A percentile compares a stretch with the other conserved stretches of the same genome.
These are phyloP conservation scores for Phaetusa simplex DNA, from an alignment of 2,113 vertebrate genomes.

Conservation along the genomic window DNA sequence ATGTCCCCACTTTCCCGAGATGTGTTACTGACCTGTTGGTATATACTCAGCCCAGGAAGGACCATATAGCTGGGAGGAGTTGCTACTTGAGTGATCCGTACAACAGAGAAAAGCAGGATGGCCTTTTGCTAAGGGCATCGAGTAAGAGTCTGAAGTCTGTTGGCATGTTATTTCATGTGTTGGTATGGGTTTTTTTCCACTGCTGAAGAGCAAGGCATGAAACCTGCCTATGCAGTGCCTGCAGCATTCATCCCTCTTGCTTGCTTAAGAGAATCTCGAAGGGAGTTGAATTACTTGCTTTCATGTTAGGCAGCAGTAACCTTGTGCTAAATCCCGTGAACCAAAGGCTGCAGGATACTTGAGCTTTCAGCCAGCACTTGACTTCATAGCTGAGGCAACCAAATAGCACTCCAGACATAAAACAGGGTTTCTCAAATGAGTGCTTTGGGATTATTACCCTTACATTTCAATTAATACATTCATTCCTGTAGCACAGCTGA, in stretches of 20 bases:
- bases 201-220: background rate
- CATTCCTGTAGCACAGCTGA: background rate
- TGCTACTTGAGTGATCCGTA: accelerated
- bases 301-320: background rate
- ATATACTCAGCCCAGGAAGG: background rate
- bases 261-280: background rate
- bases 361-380: background rate
- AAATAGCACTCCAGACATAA: background rate
- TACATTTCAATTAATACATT: background rate
- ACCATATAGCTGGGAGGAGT: background rate
- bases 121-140: background rate
- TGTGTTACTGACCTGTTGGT: background rate
- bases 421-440: background rate
- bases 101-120: background rate
- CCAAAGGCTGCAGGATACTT: background rate
- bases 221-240: background rate
- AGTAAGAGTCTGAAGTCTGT: background rate
- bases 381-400: background rate
- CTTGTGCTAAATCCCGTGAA: background rate
- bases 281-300: background rate
- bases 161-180: background rate
- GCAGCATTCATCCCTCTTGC: background rate
- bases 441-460: background rate
- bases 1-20: background rate
- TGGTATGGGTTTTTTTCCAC: background rate